A percentile compares a stretch with the other conserved stretches of the same genome.
Conservation (phyloP, 2,888 invertebrate species). For the Actias luna region DNA sequence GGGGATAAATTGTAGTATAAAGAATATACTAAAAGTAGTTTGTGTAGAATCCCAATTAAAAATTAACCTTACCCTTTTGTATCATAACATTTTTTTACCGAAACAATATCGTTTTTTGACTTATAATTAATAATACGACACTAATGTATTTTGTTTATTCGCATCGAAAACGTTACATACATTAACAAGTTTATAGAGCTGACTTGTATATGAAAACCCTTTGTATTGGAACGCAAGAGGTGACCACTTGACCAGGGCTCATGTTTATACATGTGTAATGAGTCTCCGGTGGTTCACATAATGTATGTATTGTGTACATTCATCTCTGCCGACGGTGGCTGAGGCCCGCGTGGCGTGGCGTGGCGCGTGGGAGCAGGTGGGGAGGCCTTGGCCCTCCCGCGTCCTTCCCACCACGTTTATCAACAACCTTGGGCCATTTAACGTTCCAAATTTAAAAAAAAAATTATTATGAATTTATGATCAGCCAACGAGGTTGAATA, state of each 20-base stretch:
- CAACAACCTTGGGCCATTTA: conserved; percentile 60
- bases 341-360: conserved; percentile 24
- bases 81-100: not conserved
- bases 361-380: conserved; percentile 47
- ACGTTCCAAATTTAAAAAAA: conserved; percentile 13
- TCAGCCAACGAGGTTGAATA: not conserved
- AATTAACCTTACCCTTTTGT: not conserved
- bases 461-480: conserved; percentile 21
- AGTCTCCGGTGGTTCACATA: conserved; percentile 4
- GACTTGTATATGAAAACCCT: not conserved
- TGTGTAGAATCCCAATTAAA: not conserved
- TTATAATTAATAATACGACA: not conserved
- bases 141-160: not conserved
- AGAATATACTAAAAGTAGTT: not conserved
- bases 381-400: conserved; percentile 62
- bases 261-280: conserved; percentile 5
- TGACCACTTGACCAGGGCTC: conserved; percentile 7
- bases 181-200: not conserved
- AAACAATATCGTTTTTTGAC: not conserved
- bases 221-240: not conserved
- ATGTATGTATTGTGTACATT: conserved; percentile 7
- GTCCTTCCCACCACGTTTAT: conserved; percentile 62
- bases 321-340: not conserved
- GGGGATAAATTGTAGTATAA: not conserved
- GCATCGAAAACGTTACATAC: not conserved